These are phyloP conservation scores for Pangasius larnaudii DNA, from an alignment of 2,797 vertebrate species.

Conservation along the genomic window DNA sequence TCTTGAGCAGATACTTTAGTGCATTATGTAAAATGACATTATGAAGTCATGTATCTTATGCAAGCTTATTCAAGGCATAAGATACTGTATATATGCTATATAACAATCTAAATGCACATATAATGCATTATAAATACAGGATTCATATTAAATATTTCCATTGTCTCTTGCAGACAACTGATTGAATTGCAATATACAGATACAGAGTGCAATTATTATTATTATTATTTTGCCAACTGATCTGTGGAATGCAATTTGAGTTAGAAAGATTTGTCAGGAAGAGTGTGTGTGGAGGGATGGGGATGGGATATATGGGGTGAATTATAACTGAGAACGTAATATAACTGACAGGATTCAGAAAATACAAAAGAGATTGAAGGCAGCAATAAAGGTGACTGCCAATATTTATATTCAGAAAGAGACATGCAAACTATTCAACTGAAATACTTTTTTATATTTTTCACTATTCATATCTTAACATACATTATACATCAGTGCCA, in stretches of 20 bases:
- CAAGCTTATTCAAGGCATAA: not conserved
- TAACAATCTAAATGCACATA: not conserved
- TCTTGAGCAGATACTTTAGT: not conserved
- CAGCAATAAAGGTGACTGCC: not conserved
- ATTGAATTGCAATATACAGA: not conserved
- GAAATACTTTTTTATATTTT: not conserved
- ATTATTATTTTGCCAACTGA: not conserved
- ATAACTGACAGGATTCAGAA: not conserved
- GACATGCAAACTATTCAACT: not conserved
- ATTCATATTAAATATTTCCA: not conserved
- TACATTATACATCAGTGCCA: not conserved
- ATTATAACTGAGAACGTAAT: slow-evolving; percentile 1
- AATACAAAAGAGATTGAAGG: not conserved
- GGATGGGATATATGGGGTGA: not conserved
- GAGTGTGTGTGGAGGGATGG: not conserved
- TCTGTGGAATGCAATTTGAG: not conserved
- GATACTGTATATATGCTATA: not conserved
- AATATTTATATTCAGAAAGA: slow-evolving; percentile 1
- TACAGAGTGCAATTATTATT: not conserved
- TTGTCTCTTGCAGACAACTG: not conserved
- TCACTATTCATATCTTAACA: not conserved
- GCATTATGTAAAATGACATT: not conserved
- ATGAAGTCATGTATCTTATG: not conserved
- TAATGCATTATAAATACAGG: not conserved
- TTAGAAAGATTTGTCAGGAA: not conserved